Conservation (phyloP, 2,888 invertebrate genomes). For the Aporophyla nigra region DNA sequence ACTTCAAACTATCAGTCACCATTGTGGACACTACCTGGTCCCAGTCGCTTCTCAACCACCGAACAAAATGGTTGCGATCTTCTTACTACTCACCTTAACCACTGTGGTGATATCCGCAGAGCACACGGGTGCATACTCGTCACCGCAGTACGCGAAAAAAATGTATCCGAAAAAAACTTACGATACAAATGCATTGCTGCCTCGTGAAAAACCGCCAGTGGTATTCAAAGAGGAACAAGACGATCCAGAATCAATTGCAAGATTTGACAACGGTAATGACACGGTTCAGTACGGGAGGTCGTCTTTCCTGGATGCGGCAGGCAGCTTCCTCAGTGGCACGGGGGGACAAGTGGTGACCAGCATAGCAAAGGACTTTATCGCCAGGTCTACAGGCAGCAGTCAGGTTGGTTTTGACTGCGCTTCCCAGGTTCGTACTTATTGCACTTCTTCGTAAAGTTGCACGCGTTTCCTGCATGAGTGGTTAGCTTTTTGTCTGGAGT, state of each 20-base stretch:
- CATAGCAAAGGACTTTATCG: conserved; percentile 93
- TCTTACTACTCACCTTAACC: conserved; percentile 72
- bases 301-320: conserved; percentile 83
- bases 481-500: conserved; percentile 63
- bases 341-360: conserved; percentile 90
- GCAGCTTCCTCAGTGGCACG: conserved; percentile 84
- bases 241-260: conserved; percentile 74
- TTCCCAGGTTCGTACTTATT: conserved; percentile 87
- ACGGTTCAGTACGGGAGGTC: conserved; percentile 80
- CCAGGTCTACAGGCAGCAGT: conserved; percentile 93
- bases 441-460: conserved; percentile 79
- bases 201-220: conserved; percentile 79
- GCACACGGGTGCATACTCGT: conserved; percentile 89
- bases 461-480: conserved; percentile 79
- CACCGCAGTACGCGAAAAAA: conserved; percentile 89
- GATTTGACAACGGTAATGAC: conserved; percentile 79
- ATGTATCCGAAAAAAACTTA: conserved; percentile 84
- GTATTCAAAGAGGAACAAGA: conserved; percentile 77
- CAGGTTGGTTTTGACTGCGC: conserved; percentile 92
- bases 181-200: conserved; percentile 81
- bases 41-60: conserved; percentile 69
- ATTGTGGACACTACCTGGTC: conserved; percentile 81
- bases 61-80: conserved; percentile 80
- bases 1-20: conserved; percentile 77
- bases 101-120: conserved; percentile 74